phyloP scores from a whole-genome alignment of 2,113 vertebrate species.

The Cyprinodon variegatus region DNA sequence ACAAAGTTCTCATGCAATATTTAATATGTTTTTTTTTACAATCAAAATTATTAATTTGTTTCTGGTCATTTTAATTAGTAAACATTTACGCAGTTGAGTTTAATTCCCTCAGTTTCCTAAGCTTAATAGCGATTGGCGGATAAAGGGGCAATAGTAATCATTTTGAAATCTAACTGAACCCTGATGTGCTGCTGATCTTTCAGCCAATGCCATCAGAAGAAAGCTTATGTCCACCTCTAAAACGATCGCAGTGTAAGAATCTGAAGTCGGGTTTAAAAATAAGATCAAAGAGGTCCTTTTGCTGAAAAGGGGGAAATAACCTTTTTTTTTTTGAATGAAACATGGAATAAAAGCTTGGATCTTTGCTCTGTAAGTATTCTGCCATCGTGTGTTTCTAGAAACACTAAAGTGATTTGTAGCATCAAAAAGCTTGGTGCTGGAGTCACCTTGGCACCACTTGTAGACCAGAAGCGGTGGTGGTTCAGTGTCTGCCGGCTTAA shows the following conservation, averaged over 20 bases:
- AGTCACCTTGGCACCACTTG: constrained; percentile 98
- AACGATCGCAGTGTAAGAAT: too few species aligned
- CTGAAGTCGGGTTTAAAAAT: too few species aligned
- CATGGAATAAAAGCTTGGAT: neutral
- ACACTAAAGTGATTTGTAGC: neutral
- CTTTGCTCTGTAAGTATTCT: too few species aligned
- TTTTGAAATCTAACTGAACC: too few species aligned
- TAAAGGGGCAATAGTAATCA: too few species aligned
- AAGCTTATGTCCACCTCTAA: too few species aligned
- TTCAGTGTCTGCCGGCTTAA: constrained; percentile 98
- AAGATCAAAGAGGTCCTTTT: too few species aligned
- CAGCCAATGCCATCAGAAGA: too few species aligned
- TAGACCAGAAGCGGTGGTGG: constrained; percentile 96
- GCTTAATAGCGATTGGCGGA: too few species aligned
- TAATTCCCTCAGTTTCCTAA: neutral
- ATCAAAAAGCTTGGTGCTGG: neutral
- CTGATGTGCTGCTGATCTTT: too few species aligned
- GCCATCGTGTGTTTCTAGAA: neutral
- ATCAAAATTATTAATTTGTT: too few species aligned
- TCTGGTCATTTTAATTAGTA: neutral
- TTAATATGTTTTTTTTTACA: neutral
- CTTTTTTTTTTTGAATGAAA: neutral
- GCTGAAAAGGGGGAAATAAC: too few species aligned
- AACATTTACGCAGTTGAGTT: neutral
- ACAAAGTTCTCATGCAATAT: neutral